phyloP scores from a whole-genome alignment of 2,888 invertebrate genomes.

The Mesorhabditis sp. region DNA sequence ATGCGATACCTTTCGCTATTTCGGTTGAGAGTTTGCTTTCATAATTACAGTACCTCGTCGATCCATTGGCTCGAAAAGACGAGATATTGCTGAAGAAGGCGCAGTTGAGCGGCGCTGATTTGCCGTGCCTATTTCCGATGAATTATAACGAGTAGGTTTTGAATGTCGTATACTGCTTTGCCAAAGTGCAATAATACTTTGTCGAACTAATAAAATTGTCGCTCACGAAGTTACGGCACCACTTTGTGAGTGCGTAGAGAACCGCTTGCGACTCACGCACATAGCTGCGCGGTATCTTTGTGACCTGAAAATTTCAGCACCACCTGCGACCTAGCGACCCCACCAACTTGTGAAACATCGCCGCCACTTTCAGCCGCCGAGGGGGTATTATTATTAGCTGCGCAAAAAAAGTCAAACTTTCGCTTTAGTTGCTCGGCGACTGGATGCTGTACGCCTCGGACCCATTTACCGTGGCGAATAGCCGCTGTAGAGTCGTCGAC shows the following conservation, averaged over 20 bases:
- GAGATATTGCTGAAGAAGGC: slow-evolving; percentile 19
- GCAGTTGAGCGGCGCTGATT: slow-evolving; percentile 25
- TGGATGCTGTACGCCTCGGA: slow-evolving; percentile 39
- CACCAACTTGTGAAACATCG: slow-evolving; percentile 18
- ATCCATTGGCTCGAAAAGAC: slow-evolving; percentile 18
- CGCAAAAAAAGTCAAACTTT: slow-evolving; percentile 8
- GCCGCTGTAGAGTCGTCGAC: slow-evolving; percentile 27
- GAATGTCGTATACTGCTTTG: too few species aligned
- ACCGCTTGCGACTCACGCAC: slow-evolving; percentile 14
- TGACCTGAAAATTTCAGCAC: not conserved
- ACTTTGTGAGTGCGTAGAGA: slow-evolving; percentile 10
- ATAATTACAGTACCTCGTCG: slow-evolving; percentile 12
- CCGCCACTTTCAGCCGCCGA: slow-evolving; percentile 21
- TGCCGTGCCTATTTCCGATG: slow-evolving; percentile 25
- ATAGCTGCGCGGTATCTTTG: not conserved
- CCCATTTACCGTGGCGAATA: slow-evolving; percentile 35
- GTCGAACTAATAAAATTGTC: too few species aligned
- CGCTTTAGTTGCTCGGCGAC: slow-evolving; percentile 27
- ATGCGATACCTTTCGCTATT: not conserved
- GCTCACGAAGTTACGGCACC: not conserved
- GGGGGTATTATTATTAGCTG: slow-evolving; percentile 12
- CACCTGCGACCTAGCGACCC: slow-evolving; percentile 7
- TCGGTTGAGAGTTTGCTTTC: not conserved
- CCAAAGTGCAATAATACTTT: too few species aligned
- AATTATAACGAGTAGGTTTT: not conserved